Percentiles rank a stretch among this genome's conserved stretches.
These are phyloP conservation scores for Heliconius congener DNA, from an alignment of 1,140 invertebrate genomes.

Conservation along the genomic window DNA sequence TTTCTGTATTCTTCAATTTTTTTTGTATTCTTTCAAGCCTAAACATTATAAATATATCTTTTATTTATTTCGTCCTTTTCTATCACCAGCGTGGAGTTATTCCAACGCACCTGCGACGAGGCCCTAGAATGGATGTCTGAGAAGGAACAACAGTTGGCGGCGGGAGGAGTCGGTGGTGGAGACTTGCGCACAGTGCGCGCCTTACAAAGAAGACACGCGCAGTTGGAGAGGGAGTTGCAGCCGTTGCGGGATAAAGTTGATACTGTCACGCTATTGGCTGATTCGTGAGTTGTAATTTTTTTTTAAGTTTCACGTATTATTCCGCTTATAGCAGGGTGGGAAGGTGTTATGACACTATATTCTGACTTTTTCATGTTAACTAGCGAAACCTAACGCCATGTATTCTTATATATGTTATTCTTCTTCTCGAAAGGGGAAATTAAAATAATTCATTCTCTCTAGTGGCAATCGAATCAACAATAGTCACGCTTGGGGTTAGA, in stretches of 20 bases:
- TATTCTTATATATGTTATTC: too few relatives aligned
- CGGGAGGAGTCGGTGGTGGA: conserved; percentile 88
- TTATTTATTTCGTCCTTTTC: not conserved
- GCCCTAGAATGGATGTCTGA: conserved; percentile 97
- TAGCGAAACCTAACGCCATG: too few relatives aligned
- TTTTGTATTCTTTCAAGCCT: not conserved
- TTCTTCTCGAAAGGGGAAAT: too few relatives aligned
- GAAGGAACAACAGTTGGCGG: conserved; percentile 93
- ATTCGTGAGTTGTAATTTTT: conserved; percentile 82
- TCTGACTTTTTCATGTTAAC: too few relatives aligned
- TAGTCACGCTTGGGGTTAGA: too few relatives aligned
- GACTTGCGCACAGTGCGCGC: conserved; percentile 96
- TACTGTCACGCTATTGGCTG: conserved; percentile 90
- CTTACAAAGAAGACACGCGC: conserved; percentile 93
- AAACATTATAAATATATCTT: not conserved
- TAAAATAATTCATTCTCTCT: too few relatives aligned
- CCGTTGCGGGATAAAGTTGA: conserved; percentile 95
- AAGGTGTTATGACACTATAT: too few relatives aligned
- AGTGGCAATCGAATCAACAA: too few relatives aligned
- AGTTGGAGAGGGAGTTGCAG: conserved; percentile 93
- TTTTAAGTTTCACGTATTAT: too few relatives aligned
- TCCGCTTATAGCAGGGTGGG: too few relatives aligned
- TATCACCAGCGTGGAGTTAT: conserved; percentile 91
- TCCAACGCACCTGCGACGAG: conserved; percentile 96
- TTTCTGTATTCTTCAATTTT: too few relatives aligned